Evolutionary conservation across 2,797 vertebrate genomes (phyloP), one percentile per base, ranked within the genome.

Genomic region (Sebastes hopkinsi): DNA sequence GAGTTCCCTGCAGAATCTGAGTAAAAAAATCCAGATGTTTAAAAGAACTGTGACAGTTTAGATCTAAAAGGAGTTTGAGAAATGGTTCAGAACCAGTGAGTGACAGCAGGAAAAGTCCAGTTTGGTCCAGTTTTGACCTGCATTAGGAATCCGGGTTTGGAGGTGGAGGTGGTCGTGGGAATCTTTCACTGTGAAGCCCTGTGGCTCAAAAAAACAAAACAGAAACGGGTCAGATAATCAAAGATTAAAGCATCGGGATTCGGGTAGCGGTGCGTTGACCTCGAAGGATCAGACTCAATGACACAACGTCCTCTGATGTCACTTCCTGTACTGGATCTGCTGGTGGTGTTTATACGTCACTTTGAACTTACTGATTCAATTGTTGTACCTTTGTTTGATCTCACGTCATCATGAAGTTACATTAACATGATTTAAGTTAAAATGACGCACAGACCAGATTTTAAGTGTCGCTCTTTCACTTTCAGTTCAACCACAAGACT

Each of bases 221-320:
- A 89, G 82, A 94, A 94, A 94, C 93, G 92, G 93, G 93, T 95
- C 79, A 84, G 81, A 86, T 90, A 87, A 90, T 92, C 87, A 90
- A 92, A 94, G 84, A 89, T 67, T 67, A 36, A 84, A 55, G 67
- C 84, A 92, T 94, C 93, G 92, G 90, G 88, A 86, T 84, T 86
- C 88, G 91, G 93, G 91, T 92, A 86, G 71, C 56, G 14, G 84
- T 18, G 82, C 16, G 38, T 74, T 70, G 77, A 88, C 59, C 79
- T 36, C 12, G 1, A 78, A 58, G 84, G 82, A 75, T 81, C 82
- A 74, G 79, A 62, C 80, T 55, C 46, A 10, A 27, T 8, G 32
- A 38, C 59, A 27, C 46, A 4, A 30, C 25, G 25, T 66, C 32
- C 70, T 91, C 81, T 81, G 86, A 89, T 76, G 83, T 91, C 90